Conservation (phyloP, 2,113 vertebrate species). For the Capreolus pygargus region DNA sequence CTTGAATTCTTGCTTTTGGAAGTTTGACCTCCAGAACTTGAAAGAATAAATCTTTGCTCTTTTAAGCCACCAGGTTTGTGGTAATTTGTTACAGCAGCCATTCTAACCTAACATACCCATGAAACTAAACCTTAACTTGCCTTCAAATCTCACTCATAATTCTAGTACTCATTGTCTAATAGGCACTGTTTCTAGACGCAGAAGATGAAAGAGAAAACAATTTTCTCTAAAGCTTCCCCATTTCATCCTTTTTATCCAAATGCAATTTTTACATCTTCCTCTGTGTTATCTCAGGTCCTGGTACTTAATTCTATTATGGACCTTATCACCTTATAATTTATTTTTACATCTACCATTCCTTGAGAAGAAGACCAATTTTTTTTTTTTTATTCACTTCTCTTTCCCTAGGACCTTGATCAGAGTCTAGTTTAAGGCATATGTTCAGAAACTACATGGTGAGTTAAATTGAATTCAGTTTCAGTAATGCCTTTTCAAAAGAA, state of each 20-base stretch:
- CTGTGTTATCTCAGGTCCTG: background rate
- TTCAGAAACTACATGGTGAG: background rate
- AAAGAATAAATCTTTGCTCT: background rate
- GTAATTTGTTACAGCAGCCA: background rate
- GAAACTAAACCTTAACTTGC: background rate
- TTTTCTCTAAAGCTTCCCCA: background rate
- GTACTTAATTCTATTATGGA: background rate
- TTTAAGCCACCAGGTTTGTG: background rate
- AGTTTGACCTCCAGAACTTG: background rate
- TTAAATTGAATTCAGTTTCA: slow-evolving; percentile 2
- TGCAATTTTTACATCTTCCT: background rate
- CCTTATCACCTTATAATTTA: background rate
- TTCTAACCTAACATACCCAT: background rate
- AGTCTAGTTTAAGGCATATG: background rate
- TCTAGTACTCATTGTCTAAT: background rate
- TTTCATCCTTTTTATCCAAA: background rate
- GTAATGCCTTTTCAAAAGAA: background rate
- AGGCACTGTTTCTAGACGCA: background rate
- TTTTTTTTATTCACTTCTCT: background rate
- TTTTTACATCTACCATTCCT: background rate
- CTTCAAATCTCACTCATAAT: background rate
- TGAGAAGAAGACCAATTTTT: background rate
- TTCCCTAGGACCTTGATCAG: background rate
- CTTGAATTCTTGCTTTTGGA: background rate
- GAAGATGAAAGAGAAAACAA: background rate